Evolutionary conservation across 2,888 invertebrate species (phyloP).

Genomic region (Leptopterna dolabrata): DNA sequence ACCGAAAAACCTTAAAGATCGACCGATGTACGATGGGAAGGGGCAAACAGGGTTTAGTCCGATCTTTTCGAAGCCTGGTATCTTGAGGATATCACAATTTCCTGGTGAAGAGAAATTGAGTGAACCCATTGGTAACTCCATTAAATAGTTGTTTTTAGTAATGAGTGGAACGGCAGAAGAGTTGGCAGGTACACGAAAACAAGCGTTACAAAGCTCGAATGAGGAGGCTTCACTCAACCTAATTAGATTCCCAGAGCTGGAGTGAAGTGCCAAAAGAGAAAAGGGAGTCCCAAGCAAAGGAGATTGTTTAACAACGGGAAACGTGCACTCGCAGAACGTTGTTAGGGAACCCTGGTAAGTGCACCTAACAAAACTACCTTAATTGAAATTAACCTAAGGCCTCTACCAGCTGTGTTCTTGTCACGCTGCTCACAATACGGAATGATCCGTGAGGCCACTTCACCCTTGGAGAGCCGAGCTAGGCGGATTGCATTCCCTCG

Average conservation of each 20-base stretch:
- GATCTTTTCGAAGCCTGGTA: too few species aligned
- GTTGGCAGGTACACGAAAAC: neutral
- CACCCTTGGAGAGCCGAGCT: neutral
- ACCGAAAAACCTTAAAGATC: too few species aligned
- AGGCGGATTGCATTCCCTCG: neutral
- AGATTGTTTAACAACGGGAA: slow-evolving; percentile 9
- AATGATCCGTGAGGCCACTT: neutral
- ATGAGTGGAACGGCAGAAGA: neutral
- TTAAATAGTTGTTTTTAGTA: neutral
- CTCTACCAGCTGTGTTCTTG: neutral
- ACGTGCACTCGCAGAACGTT: neutral
- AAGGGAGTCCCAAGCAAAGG: neutral
- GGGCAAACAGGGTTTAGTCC: too few species aligned
- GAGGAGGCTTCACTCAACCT: neutral
- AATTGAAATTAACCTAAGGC: slow-evolving; percentile 20
- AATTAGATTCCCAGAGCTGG: neutral
- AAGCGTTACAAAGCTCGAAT: neutral
- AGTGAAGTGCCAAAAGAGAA: neutral
- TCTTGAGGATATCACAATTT: too few species aligned
- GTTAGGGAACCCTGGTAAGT: neutral
- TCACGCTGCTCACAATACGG: neutral
- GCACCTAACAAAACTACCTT: slow-evolving; percentile 24
- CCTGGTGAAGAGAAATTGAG: too few species aligned
- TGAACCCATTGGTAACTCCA: too few species aligned
- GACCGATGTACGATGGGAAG: too few species aligned